phyloP scores from a whole-genome alignment of 1,140 invertebrate species.

The Achroia grisella region DNA sequence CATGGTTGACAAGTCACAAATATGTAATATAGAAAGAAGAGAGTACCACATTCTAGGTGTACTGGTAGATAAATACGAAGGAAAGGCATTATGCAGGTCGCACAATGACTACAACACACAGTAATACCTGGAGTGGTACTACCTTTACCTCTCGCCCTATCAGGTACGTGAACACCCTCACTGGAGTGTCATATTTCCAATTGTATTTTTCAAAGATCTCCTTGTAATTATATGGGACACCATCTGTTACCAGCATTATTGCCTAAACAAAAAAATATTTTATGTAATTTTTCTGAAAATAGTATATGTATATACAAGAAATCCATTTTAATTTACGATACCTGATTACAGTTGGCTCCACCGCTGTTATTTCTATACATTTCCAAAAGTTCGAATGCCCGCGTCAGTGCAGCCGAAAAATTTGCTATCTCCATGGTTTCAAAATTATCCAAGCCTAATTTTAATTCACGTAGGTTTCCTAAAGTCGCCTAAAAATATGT shows the following conservation, averaged over 20 bases:
- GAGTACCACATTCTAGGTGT: conserved; percentile 68
- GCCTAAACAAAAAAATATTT: conserved; percentile 79
- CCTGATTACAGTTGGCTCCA: conserved; percentile 79
- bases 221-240: conserved; percentile 94
- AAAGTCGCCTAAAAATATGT: conserved; percentile 82
- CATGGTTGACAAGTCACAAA: conserved; percentile 6
- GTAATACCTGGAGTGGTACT: conserved; percentile 72
- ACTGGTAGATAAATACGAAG: conserved; percentile 57
- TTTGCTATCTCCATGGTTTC: conserved; percentile 94
- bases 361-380: conserved; percentile 74
- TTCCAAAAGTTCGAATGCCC: conserved; percentile 91
- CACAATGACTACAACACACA: conserved; percentile 71
- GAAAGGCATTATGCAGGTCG: conserved; percentile 67
- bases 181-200: conserved; percentile 84
- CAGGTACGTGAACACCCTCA: conserved; percentile 97
- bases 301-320: conserved; percentile 12
- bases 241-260: conserved; percentile 99
- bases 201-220: conserved; percentile 94
- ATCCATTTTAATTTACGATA: conserved; percentile 33
- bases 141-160: conserved; percentile 91
- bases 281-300: conserved; percentile 3
- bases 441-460: conserved; percentile 84
- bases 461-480: conserved; percentile 90
- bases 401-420: conserved; percentile 91
- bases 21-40: conserved; percentile 27